A percentile compares a stretch with the other conserved stretches of the same genome.
Conservation (phyloP, 2,888 invertebrate genomes). For the Acrobasis suavella region DNA sequence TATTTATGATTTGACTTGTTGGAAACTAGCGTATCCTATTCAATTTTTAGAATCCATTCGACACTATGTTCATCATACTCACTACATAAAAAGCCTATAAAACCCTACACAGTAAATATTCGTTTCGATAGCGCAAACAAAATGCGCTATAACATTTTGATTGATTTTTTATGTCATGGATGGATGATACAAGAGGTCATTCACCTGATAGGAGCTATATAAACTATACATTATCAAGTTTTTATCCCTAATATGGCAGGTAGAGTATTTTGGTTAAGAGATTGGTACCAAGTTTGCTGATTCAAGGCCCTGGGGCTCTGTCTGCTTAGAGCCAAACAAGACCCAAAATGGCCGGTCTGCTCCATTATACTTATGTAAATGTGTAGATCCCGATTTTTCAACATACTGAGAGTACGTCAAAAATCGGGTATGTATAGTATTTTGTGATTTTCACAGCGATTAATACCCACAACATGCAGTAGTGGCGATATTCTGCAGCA, state of each 20-base stretch:
- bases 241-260: too few relatives aligned
- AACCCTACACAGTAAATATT: constrained; percentile 7
- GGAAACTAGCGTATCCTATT: background rate
- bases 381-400: too few relatives aligned
- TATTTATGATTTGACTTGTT: too few relatives aligned
- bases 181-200: background rate
- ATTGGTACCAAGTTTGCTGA: too few relatives aligned
- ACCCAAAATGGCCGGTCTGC: too few relatives aligned
- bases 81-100: constrained; percentile 4
- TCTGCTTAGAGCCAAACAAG: too few relatives aligned
- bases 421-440: too few relatives aligned
- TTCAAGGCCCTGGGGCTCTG: too few relatives aligned
- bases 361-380: too few relatives aligned
- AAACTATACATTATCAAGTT: background rate
- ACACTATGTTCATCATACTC: background rate
- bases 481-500: background rate
- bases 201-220: background rate
- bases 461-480: background rate
- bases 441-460: background rate
- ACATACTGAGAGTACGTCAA: too few relatives aligned
- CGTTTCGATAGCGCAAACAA: constrained; percentile 4
- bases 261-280: too few relatives aligned
- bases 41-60: background rate
- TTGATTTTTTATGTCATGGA: constrained; percentile 9
- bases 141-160: constrained; percentile 9